Conservation (phyloP, 2,113 vertebrate species). For the Phycodurus eques region DNA sequence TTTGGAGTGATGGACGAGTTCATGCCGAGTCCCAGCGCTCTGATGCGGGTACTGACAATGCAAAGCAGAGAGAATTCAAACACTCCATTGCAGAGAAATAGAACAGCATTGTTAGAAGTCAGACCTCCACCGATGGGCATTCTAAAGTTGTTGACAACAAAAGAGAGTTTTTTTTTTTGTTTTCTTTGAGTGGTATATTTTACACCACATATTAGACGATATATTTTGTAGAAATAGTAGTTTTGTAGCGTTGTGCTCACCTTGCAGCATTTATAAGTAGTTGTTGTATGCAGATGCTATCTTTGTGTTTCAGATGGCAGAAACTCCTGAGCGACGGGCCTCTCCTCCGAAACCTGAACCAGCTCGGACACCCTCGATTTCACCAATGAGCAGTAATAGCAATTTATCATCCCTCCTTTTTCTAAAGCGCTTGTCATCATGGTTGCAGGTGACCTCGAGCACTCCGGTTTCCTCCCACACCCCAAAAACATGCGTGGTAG, state of each 20-base stretch:
- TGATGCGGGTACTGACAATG: constrained; percentile 58
- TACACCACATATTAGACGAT: too few relatives aligned
- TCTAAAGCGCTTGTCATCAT: too few relatives aligned
- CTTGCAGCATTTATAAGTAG: neutral
- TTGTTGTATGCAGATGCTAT: neutral
- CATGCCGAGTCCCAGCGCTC: constrained; percentile 52
- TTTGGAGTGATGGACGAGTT: constrained; percentile 61
- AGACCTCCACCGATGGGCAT: too few relatives aligned
- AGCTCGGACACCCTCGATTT: neutral
- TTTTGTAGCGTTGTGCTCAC: too few relatives aligned
- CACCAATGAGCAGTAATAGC: neutral
- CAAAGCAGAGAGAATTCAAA: neutral
- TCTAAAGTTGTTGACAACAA: too few relatives aligned
- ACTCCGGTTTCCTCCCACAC: too few relatives aligned
- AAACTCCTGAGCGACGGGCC: neutral
- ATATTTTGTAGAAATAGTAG: too few relatives aligned
- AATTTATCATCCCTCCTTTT: neutral
- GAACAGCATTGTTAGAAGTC: neutral
- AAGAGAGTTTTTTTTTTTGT: too few relatives aligned
- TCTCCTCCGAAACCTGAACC: neutral
- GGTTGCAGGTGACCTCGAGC: too few relatives aligned
- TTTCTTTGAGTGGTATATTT: too few relatives aligned
- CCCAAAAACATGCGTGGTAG: too few relatives aligned
- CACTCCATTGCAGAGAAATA: neutral
- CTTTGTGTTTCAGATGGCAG: neutral